These are phyloP conservation scores for Neria commutata DNA, from an alignment of 2,888 invertebrate species.

Conservation along the genomic window DNA sequence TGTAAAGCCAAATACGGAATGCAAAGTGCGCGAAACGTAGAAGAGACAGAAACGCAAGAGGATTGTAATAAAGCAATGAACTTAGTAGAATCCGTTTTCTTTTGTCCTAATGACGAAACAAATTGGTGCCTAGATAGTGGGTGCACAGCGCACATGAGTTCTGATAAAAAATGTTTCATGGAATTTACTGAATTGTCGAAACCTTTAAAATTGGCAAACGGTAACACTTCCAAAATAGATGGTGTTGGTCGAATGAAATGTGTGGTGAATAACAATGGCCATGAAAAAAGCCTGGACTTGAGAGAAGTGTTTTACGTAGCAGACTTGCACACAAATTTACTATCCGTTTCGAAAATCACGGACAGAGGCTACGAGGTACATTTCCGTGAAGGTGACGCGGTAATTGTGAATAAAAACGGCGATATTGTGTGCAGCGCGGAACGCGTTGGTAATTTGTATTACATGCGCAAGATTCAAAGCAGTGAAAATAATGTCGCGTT, in stretches of 20 bases:
- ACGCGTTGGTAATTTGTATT: no score
- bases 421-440: no score
- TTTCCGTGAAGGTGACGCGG: background rate
- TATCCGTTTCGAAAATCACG: constrained; percentile 1
- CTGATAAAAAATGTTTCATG: background rate
- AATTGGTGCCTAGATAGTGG: constrained; percentile 12
- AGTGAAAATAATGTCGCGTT: no score
- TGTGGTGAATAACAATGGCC: background rate
- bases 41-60: background rate
- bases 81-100: background rate
- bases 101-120: background rate
- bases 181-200: background rate
- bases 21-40: background rate
- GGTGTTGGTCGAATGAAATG: background rate
- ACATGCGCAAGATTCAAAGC: no score
- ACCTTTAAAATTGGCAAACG: background rate
- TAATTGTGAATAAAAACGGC: no score
- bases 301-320: background rate
- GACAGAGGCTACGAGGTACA: background rate
- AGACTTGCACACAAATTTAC: background rate
- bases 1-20: background rate
- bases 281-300: background rate
- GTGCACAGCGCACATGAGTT: constrained; percentile 10
- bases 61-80: background rate
- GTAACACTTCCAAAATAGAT: background rate